Evolutionary conservation across 2,888 invertebrate genomes (phyloP).

Genomic region (Melanotus villosus): DNA sequence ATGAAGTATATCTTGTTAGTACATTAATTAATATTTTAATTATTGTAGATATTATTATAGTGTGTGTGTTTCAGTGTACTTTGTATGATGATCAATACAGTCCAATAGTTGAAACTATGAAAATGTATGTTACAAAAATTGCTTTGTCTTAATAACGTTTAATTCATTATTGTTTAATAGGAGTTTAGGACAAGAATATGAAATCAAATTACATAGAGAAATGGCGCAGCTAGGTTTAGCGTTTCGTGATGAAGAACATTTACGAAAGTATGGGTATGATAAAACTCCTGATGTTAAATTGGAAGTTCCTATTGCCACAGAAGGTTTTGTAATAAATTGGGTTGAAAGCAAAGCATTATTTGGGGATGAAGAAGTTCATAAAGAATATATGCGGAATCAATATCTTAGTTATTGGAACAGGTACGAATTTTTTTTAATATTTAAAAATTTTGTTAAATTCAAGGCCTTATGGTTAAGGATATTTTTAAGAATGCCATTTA

Average conservation of each 20-base stretch:
- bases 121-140: constrained; percentile 73
- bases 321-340: constrained; percentile 92
- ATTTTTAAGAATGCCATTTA: too few species aligned
- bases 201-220: constrained; percentile 79
- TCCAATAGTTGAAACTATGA: constrained; percentile 83
- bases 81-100: constrained; percentile 90
- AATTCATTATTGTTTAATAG: constrained; percentile 66
- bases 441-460: too few species aligned
- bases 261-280: constrained; percentile 89
- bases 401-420: constrained; percentile 91
- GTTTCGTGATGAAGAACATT: constrained; percentile 83
- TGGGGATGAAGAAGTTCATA: constrained; percentile 87
- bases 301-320: constrained; percentile 88
- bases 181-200: constrained; percentile 89
- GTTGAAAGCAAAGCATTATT: constrained; percentile 98
- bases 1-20: constrained; percentile 82
- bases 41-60: constrained; percentile 37
- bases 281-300: constrained; percentile 96
- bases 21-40: constrained; percentile 55
- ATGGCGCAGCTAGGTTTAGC: constrained; percentile 74
- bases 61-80: constrained; percentile 74
- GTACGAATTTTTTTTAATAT: constrained; percentile 60
- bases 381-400: constrained; percentile 86
- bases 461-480: too few species aligned
- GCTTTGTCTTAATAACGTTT: not conserved